Base-by-base conservation (phyloP, 2,113 vertebrate genomes). In the Parotia lawesii region DNA sequence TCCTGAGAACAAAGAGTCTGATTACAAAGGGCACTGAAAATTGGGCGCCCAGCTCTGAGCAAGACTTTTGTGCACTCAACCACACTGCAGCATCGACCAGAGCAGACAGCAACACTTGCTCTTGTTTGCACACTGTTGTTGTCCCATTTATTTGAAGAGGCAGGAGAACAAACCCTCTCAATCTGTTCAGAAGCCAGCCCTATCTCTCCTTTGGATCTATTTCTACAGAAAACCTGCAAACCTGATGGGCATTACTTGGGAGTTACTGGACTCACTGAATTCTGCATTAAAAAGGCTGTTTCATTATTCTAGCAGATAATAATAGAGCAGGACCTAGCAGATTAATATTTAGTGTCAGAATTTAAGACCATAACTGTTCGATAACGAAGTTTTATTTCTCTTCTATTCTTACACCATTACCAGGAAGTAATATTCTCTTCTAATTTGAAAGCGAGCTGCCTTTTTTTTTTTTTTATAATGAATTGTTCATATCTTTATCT, bases 341-440 rank as follows among this genome's bases (percentile, higher is more conserved):
- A 97, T 96, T 95, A 95, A 95, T 93, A 96, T 95, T 94, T 94
- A 96, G 79, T 93, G 90, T 75, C 93, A 92, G 75, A 95, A 94
- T 88, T 96, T 94, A 96, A 95, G 94, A 90, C 76, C 45, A n/a
- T 84, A 96, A 95, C 90, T 90, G 94, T 90, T 95, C 95, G 95
- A 93, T 93, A 96, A 95, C 8, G 1, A 91, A 92, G 75, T 95
- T 95, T 97, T 96, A 97, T 95, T 95, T 93, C 91, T 89, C 40
- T 91, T 93, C 91, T 96, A 82, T 94, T 94, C 95, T 80, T 67
- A 60, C 17, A 56, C 37, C 48, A 84, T 81, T 96, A 93, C 86
- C 78, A 90, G 79, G 82, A 95, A 95, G 72, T 90, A 92, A 94
- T 92, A 91, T 11, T 94, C 69, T 78, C 45, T 67, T 90, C 65